Percentiles rank a stretch among this genome's conserved stretches.
Conservation (phyloP, 2,888 invertebrate genomes). For the Hirtodrosophila duncani region DNA sequence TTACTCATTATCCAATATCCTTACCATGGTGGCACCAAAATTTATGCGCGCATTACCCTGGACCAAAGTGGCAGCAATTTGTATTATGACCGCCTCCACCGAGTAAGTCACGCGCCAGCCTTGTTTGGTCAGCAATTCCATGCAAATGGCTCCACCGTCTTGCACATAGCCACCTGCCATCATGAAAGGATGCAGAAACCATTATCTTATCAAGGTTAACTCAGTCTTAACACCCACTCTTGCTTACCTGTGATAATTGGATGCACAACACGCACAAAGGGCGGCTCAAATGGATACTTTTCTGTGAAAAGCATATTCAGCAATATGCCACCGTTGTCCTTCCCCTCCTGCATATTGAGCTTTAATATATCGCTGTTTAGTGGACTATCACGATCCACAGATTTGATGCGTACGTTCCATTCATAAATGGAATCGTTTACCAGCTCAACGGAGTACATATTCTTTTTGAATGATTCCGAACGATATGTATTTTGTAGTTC, state of each 20-base stretch:
- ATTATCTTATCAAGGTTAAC: not conserved
- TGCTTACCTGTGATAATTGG: conserved; percentile 92
- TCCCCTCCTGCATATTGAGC: conserved; percentile 96
- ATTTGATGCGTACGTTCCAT: conserved; percentile 98
- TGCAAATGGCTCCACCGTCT: conserved; percentile 99
- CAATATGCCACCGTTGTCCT: conserved; percentile 95
- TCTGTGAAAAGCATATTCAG: conserved; percentile 98
- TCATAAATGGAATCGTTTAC: conserved; percentile 99
- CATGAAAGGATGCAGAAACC: not conserved
- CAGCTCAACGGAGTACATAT: conserved; percentile 92
- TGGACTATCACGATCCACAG: conserved; percentile 98
- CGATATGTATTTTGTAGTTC: conserved; percentile 98
- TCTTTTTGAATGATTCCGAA: conserved; percentile 96
- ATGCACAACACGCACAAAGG: conserved; percentile 98
- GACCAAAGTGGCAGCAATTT: conserved; percentile 98
- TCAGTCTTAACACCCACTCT: too few species aligned
- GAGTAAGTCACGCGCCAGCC: conserved; percentile 99
- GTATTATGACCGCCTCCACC: conserved; percentile 99
- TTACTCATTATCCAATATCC: conserved; percentile 63
- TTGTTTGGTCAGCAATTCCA: conserved; percentile 99
- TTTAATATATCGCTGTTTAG: conserved; percentile 94
- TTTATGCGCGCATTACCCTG: conserved; percentile 99
- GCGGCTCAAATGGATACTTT: conserved; percentile 98
- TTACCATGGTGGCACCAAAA: conserved; percentile 94
- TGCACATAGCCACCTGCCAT: conserved; percentile 94